Evolutionary conservation across 2,797 vertebrate genomes (phyloP), one percentile per base, ranked within the genome.

Genomic region (Siniperca obscura): DNA sequence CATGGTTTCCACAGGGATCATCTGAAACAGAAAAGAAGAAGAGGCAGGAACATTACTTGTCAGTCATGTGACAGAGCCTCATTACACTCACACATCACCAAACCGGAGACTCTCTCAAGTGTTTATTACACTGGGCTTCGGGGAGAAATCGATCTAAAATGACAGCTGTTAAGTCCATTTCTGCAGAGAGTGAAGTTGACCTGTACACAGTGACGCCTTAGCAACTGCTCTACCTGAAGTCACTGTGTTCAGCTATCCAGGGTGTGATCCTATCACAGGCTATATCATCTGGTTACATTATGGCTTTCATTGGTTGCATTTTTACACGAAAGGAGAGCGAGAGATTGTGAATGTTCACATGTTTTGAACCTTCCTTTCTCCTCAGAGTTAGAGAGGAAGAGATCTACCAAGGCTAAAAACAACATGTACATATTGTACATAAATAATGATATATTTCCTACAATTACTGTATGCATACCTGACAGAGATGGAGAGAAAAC

Each of bases 141-240:
- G 87, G 89, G 90, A 89, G 80, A 91, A 92, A 93, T 95, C 87
- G 78, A 94, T 95, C 86, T 89, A 83, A 94, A 94, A 95, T 94
- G 94, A 94, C 95, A 95, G 92, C 91, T 91, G 91, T 87, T 92
- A 85, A 68, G 81, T 91, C 78, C 79, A 69, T 81, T 91, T 85
- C 86, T 87, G 88, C 71, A 75, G 85, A 93, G 86, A 84, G 72
- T 65, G 81, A 80, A 70, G 90, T 50, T 91, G 89, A 93, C 88
- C 82, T 80, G 86, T 69, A 74, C 80, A 83, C 87, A 73, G 75
- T 60, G 79, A 89, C 27, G 44, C 65, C 74, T 82, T 64, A 59
- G 74, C 59, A 55, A 80, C 76, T 73, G 75, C 71, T 87, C 82
- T 62, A 87, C 89, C 82, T 89, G 80, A 69, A 87, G 79, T 85